Conservation (phyloP, 1,140 invertebrate genomes). For the Drosophila subobscura region DNA sequence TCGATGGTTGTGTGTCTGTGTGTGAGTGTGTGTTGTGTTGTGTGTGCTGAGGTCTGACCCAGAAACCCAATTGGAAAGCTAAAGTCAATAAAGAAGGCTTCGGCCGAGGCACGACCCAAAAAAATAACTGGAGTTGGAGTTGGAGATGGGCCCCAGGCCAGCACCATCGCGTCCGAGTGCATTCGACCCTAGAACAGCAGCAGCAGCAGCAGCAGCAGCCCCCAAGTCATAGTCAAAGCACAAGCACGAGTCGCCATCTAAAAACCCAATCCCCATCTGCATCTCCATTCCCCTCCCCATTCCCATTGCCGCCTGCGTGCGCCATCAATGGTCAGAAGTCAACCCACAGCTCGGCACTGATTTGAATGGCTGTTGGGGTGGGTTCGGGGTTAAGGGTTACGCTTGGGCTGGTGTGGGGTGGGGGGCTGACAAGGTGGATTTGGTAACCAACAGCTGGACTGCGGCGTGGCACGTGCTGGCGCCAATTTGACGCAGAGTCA, state of each 20-base stretch:
- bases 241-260: neutral
- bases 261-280: neutral
- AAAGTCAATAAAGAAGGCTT: constrained; percentile 72
- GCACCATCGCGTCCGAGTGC: constrained; percentile 44
- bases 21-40: constrained; percentile 24
- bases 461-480: constrained; percentile 74
- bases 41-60: constrained; percentile 58
- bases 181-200: constrained; percentile 29
- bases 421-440: constrained; percentile 15
- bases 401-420: neutral
- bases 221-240: too few species aligned
- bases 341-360: constrained; percentile 61
- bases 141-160: constrained; percentile 37
- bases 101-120: constrained; percentile 50
- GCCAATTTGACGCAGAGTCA: constrained; percentile 59
- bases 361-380: constrained; percentile 56
- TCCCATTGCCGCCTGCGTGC: constrained; percentile 30
- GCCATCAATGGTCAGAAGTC: constrained; percentile 61
- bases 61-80: constrained; percentile 74
- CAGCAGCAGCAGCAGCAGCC: too few species aligned
- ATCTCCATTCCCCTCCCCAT: neutral
- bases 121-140: constrained; percentile 26
- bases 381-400: neutral
- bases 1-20: constrained; percentile 10
- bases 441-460: constrained; percentile 63